Conservation (phyloP, 1,140 invertebrate genomes). For the Theocolax elegans region DNA sequence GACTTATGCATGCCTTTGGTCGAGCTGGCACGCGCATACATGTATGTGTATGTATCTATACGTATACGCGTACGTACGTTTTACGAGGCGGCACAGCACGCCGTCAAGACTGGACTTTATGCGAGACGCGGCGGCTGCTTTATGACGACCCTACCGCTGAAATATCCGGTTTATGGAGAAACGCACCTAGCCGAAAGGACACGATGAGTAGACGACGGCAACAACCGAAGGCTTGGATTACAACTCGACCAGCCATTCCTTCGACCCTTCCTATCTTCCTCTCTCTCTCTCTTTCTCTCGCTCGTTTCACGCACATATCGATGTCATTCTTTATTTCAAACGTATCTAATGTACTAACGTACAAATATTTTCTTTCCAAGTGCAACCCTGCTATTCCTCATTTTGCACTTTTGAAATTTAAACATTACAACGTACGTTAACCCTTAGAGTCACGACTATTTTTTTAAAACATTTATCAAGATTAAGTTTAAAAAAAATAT, state of each 20-base stretch:
- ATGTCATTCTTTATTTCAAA: no score
- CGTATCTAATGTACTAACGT: no score
- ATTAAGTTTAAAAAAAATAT: no score
- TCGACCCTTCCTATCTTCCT: not conserved
- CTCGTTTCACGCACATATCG: no score
- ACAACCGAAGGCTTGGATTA: slow-evolving; percentile 22
- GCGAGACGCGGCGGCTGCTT: slow-evolving; percentile 43
- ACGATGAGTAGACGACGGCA: not conserved
- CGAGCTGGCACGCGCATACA: slow-evolving; percentile 37
- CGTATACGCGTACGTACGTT: no score
- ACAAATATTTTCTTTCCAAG: no score
- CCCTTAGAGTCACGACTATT: no score
- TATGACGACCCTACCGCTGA: slow-evolving; percentile 44
- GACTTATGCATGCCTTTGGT: slow-evolving; percentile 41
- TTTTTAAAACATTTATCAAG: no score
- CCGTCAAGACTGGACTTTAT: slow-evolving; percentile 46
- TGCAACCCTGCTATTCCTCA: no score
- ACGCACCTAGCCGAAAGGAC: slow-evolving; percentile 24
- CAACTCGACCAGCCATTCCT: not conserved
- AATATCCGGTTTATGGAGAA: slow-evolving; percentile 50
- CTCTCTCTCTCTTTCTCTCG: not conserved
- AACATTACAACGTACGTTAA: no score
- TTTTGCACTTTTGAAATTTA: no score
- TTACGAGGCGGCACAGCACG: slow-evolving; percentile 45
- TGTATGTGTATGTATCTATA: no score